Percentiles rank a stretch among this genome's conserved stretches.
phyloP scores from a whole-genome alignment of 2,113 vertebrate genomes.

The Macrotus californicus region DNA sequence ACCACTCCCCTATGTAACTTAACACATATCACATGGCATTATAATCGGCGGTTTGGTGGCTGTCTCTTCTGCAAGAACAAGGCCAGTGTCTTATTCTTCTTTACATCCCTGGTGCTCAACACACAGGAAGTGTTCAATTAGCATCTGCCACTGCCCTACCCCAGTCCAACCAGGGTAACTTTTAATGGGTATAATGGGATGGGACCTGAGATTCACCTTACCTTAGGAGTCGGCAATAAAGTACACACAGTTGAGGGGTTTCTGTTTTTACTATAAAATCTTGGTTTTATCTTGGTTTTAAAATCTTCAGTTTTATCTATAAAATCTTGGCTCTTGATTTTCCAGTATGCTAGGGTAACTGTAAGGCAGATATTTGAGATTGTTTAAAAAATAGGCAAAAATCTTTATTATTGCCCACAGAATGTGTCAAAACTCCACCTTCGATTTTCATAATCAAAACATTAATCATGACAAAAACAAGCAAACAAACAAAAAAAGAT shows the following conservation, averaged over 20 bases:
- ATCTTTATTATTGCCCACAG: not conserved
- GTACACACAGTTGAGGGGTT: not conserved
- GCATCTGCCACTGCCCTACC: not conserved
- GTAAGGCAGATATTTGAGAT: not conserved
- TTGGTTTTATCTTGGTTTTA: no score
- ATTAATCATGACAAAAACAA: not conserved
- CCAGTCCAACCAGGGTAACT: not conserved
- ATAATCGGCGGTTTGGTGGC: not conserved
- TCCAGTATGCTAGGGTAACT: not conserved
- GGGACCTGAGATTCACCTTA: not conserved
- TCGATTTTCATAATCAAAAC: conserved; percentile 14
- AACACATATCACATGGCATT: no score
- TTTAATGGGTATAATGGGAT: not conserved
- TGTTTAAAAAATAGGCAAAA: not conserved
- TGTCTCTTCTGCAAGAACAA: not conserved
- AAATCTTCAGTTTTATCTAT: no score
- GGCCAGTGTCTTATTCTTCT: not conserved
- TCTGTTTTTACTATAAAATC: not conserved
- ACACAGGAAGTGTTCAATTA: not conserved
- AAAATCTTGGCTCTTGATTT: not conserved
- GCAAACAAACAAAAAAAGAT: not conserved
- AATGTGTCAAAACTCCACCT: not conserved
- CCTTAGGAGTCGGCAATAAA: not conserved
- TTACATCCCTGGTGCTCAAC: not conserved
- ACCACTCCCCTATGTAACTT: not conserved